Conservation (phyloP, 2,113 vertebrate species). For the Marmota monax region DNA sequence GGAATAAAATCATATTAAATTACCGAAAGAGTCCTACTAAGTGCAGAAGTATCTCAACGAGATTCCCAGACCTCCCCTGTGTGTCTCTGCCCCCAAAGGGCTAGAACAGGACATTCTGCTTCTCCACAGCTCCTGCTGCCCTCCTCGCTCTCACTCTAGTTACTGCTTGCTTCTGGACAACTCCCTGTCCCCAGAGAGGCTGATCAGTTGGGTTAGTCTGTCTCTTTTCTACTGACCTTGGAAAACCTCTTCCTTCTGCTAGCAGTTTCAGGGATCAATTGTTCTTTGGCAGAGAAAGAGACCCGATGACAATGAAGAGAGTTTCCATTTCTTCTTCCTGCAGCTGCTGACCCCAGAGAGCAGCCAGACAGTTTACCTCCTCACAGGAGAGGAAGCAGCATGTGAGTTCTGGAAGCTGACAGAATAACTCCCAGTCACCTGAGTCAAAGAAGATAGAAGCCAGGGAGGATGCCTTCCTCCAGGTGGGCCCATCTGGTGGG, state of each 20-base stretch:
- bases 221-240: constrained; percentile 77
- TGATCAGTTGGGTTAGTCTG: constrained; percentile 56
- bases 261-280: constrained; percentile 78
- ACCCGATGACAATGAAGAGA: constrained; percentile 66
- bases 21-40: constrained; percentile 31
- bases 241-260: constrained; percentile 76
- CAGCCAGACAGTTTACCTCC: constrained; percentile 40
- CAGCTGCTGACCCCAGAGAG: constrained; percentile 74
- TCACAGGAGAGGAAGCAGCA: constrained; percentile 29
- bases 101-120: constrained; percentile 45
- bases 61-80: background rate
- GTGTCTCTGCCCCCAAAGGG: background rate
- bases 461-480: background rate
- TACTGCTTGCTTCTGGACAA: constrained; percentile 53
- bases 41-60: background rate
- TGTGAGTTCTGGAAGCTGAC: background rate
- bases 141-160: background rate
- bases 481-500: background rate
- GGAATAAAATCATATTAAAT: background rate
- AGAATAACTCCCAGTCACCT: constrained; percentile 23
- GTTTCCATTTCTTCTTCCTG: constrained; percentile 80
- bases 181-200: constrained; percentile 74
- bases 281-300: constrained; percentile 77
- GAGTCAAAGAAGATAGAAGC: background rate
- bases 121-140: background rate